Base-by-base conservation (phyloP, 1,140 invertebrate species). In the Holcopasites calliopsidis region DNA sequence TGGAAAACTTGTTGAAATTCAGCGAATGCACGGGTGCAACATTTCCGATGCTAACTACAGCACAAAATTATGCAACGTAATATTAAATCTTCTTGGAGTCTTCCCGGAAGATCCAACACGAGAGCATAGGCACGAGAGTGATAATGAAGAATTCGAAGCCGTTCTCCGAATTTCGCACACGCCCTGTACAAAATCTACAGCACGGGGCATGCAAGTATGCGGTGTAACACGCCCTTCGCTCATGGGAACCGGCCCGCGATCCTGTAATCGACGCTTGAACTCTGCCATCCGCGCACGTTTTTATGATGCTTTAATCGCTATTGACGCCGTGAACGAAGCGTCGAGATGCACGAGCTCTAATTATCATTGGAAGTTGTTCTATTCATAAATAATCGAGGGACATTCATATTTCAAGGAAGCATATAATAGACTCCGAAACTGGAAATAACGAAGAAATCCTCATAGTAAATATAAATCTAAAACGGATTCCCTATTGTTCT, bases 261-360 rank as follows among this genome's bases (percentile, higher is more conserved):
- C 31, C n/a, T 11, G 31, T 58, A 33, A 57, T 57, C 28, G 18
- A 0, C 8, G n/a, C 35, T 58, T 57, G 18, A 57, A 38, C 31
- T 8, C 31, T 8, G 31, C 31, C n/a, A 6, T 23, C 8, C 55
- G 21, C n/a, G 31, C 55, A n/a, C n/a, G n/a, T 58, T 28, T 58
- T 58, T 35, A 58, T 58, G n/a, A 58, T 35, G 3, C 55, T 35
- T 58, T 58, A 58, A 58, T 38, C 31, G 55, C 55, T 58, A 58
- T 38, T 38, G 55, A 58, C 55, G 35, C 21, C 18, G 31, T 21
- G 55, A 58, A 58, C 31, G 55, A 58, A 58, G 21, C n/a, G 21
- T 2, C n/a, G 11, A 35, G 11, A n/a, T 18, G n/a, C 16, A 35
- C 55, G n/a, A 23, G 18, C 3, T 6, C n/a, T 58, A 35, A 58